Evolutionary conservation across 1,140 invertebrate species (phyloP), one percentile per base, ranked within the genome.

Genomic region (Rhopalosiphum maidis): DNA sequence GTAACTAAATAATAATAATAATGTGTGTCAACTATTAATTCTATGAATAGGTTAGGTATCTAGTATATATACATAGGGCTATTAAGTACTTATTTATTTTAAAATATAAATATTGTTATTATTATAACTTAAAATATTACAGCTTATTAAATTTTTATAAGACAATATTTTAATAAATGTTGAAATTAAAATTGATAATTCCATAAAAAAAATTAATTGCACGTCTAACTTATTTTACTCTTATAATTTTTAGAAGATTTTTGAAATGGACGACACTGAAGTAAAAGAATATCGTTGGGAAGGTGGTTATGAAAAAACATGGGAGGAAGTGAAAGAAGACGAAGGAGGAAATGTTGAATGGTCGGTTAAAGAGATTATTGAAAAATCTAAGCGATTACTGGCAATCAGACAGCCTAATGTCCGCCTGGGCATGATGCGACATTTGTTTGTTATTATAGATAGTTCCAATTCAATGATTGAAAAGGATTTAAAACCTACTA

Each of bases 241-340:
- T 1, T 60, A 23, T 90, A 6, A 54, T 55, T 93, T 90, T 43
- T 43, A 90, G 89, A 86, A 93, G 0, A 51, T 86, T 54, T 51
- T 9, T 43, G 86, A 86, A 86, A 97, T 97, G 96, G 97, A 96
- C 91, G 98, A 98, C 83, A 54, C 22, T 55, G 98, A 98, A 95
- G 96, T 97, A 83, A 98, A 98, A 95, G 98, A 98, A 95, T 99
- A 99, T 95, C 96, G 98, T 43, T 99, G 98, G 98, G 98, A 99
- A 95, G 98, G 98, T 83, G 99, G 98, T 94, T 99, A 99, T 96
- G 98, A 99, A 95, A 98, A 98, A 95, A 99, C 98, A 95, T 99
- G 98, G 98, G 99, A 99, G 96, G 98, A 98, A 77, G 98, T 99
- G 88, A 97, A 98, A 95, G 99, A 99, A 96, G 98, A 99, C 96